Base-by-base conservation (phyloP, 1,140 invertebrate species). In the Ectropis grisescens region DNA sequence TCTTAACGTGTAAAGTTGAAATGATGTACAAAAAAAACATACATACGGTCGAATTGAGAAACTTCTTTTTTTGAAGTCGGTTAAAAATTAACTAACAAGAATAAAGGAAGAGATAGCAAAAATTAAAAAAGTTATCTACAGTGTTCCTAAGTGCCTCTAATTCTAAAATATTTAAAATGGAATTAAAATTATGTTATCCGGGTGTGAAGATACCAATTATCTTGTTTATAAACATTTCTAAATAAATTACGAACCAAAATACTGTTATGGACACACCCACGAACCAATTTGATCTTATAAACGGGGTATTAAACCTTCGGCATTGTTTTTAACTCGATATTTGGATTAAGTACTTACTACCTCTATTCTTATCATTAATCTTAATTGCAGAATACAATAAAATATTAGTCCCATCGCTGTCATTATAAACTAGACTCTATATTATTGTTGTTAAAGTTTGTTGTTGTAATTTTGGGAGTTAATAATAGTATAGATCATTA, bases 301-400 rank as follows among this genome's bases (percentile, higher is more conserved):
- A 58, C 53, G 50, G 45, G 46, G 31, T 54, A 59, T 61, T 69
- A 66, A 57, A 55, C 2, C 12, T 26, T 39, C 46, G 16, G 44
- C 57, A 61, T 66, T 59, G 62, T 71, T 71, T 64, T 65, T 61
- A 74, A 70, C 58, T 66, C 62, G 67, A 68, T 71, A 57, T 64
- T 71, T 68, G 58, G 58, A 78, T 78, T 76, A 68, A 78, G 67
- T 70, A 74, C 72, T 72, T 76, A 68, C 53, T 67, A 45, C 49
- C 55, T 70, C 62, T 61, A 62, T 61, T 65, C 57, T 78, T 78
- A 78, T 78, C 72, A 78, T 78, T 68, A 74, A 78, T 78, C 72
- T 74, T 72, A 74, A 78, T 78, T 78, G 72, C 58, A 52, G 65
- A 70, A 78, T 74, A 72, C 69, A 74, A 75, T 78, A 78, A 76